Conservation (phyloP, 2,113 vertebrate genomes). For the Pteronura brasiliensis region DNA sequence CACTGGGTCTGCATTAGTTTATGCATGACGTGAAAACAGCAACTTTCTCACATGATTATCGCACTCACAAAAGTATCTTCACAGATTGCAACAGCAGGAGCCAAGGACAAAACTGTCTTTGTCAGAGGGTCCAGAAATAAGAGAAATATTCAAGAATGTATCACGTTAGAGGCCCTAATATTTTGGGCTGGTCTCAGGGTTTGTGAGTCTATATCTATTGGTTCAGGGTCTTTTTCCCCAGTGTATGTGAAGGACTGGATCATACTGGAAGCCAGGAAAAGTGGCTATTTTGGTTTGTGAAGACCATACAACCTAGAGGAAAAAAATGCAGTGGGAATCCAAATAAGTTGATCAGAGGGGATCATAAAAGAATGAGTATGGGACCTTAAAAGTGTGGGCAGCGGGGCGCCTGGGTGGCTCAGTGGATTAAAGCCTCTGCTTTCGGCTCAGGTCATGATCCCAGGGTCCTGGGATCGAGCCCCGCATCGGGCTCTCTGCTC, state of each 20-base stretch:
- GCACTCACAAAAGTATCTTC: conserved; percentile 6
- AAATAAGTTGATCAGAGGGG: not conserved
- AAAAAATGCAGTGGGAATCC: not conserved
- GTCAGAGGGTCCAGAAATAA: not conserved
- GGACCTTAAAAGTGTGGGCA: not conserved
- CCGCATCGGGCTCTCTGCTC: too few relatives aligned
- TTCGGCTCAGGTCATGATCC: too few relatives aligned
- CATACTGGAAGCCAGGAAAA: not conserved
- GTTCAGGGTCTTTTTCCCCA: not conserved
- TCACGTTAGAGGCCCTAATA: not conserved
- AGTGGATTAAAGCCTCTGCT: too few relatives aligned
- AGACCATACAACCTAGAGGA: not conserved
- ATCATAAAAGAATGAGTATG: not conserved
- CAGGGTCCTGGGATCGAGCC: too few relatives aligned
- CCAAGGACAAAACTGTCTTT: not conserved
- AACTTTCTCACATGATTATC: not conserved
- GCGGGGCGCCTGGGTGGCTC: too few relatives aligned
- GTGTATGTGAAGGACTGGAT: not conserved
- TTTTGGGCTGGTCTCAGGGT: not conserved
- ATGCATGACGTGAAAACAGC: not conserved
- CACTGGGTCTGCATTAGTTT: not conserved
- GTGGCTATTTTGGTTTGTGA: not conserved
- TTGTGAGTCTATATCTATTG: not conserved
- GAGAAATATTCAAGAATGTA: not conserved
- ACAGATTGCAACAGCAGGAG: not conserved